Evolutionary conservation across 2,888 invertebrate genomes (phyloP).

Genomic region (Incurvaria masculella): DNA sequence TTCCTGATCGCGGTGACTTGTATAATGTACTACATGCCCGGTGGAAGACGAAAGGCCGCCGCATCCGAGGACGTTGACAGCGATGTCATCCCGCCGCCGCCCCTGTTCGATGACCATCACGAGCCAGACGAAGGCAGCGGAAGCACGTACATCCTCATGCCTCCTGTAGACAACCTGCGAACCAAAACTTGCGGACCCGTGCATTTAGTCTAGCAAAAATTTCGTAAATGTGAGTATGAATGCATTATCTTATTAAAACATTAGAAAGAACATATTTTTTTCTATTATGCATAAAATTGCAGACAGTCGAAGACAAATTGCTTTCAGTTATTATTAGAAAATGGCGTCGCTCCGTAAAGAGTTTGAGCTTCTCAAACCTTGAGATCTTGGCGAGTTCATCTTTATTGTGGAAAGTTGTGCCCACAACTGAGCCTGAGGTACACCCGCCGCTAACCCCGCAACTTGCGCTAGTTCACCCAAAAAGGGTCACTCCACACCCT

Average conservation of each 20-base stretch:
- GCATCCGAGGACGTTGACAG: conserved; percentile 46
- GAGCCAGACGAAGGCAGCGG: conserved; percentile 28
- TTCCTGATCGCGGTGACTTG: conserved; percentile 82
- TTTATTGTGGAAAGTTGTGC: neutral
- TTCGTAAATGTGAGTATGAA: neutral
- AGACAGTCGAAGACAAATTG: too few species aligned
- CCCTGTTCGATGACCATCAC: conserved; percentile 27
- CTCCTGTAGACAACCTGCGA: conserved; percentile 37
- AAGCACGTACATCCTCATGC: conserved; percentile 50
- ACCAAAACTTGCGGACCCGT: conserved; percentile 48
- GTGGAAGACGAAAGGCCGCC: conserved; percentile 47
- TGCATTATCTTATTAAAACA: too few species aligned
- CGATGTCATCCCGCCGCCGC: conserved; percentile 50
- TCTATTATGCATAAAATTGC: too few species aligned
- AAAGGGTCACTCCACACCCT: neutral
- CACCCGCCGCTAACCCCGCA: too few species aligned
- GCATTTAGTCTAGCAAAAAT: conserved; percentile 43
- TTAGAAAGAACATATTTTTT: too few species aligned
- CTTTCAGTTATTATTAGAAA: too few species aligned
- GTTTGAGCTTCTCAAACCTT: neutral
- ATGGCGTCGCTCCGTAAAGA: neutral
- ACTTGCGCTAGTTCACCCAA: too few species aligned
- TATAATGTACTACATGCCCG: conserved; percentile 77
- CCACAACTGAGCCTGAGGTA: neutral
- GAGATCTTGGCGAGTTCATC: neutral